Evolutionary conservation across 2,888 invertebrate genomes (phyloP).

Genomic region (Erpobdella octoculata): DNA sequence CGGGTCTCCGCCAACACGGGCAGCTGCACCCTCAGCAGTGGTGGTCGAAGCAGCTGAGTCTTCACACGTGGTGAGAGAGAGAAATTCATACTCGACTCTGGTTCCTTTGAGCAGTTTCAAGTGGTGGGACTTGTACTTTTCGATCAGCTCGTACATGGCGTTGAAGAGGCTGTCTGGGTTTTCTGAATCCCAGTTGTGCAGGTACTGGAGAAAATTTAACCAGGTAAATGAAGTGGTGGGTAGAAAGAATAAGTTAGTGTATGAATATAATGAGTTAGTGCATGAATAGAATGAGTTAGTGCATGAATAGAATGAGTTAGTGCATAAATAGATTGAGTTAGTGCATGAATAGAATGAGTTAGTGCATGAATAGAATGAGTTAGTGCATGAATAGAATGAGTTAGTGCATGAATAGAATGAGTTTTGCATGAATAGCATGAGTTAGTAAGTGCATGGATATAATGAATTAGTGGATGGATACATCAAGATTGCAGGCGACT

Average conservation of each 20-base stretch:
- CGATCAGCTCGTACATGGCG: background rate
- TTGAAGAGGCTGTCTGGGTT: background rate
- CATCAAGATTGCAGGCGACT: too few species aligned
- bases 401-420: too few species aligned
- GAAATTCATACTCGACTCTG: constrained; percentile 5
- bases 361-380: too few species aligned
- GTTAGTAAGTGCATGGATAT: too few species aligned
- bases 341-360: too few species aligned
- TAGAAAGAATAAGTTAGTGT: background rate
- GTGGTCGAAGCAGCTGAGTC: background rate
- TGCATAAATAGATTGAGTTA: too few species aligned
- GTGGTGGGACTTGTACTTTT: constrained; percentile 13
- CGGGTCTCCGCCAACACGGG: background rate
- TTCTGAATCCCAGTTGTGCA: constrained; percentile 4
- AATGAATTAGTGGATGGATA: too few species aligned
- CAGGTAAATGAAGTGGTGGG: background rate
- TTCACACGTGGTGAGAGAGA: constrained; percentile 1
- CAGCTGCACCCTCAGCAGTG: background rate
- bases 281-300: too few species aligned
- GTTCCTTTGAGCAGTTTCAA: background rate
- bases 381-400: too few species aligned
- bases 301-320: too few species aligned
- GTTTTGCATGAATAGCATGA: too few species aligned
- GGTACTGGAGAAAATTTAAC: background rate
- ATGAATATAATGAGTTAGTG: too few species aligned